Evolutionary conservation across 2,888 invertebrate genomes (phyloP), one percentile per base, ranked within the genome.

Genomic region (Protophormia terraenovae): DNA sequence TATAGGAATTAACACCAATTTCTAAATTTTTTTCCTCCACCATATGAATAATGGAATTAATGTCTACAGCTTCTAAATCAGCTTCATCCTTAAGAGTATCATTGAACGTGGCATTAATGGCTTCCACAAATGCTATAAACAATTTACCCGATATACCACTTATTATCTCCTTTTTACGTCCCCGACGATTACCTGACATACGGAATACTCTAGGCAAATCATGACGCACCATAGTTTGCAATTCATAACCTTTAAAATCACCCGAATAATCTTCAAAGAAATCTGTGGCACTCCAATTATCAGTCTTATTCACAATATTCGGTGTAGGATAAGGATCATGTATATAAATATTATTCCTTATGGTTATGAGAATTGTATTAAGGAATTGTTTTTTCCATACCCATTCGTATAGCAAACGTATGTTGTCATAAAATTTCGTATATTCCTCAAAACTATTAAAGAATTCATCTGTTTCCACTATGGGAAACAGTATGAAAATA

Each of bases 181-280:
- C 50, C 7, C 29, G 3, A 4, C 50, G 35, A 3, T 12, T 55
- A 0, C 87, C 84, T 10, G 87, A 86, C 6, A 77, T 77, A 2
- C 41, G 66, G 45, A 91, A 91, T 0, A 91, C 90, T 1, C 91
- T 84, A 0, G 91, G 91, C 72, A 91, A 16, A 64, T 91, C 91
- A 32, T 87, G 86, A 0, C 87, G 72, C 0, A 90, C 77, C 5
- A 90, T 89, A 0, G 90, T 88, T 3, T 73, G 79, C 4, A 91
- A 35, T 8, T 73, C 32, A 71, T 90, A 91, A 3, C 90, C 90
- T 35, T 87, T 87, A 64, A 90, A 88, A 47, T 90, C 66, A 3
- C 19, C 38, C 6, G 24, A 16, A 47, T 86, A 71, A 0, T 82
- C 64, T 4, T 69, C 19, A 53, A 90, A 90, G 22, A 90, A 88